Percentiles rank a stretch among this genome's conserved stretches.
phyloP scores from a whole-genome alignment of 2,797 vertebrate species.

The Scyliorhinus canicula region DNA sequence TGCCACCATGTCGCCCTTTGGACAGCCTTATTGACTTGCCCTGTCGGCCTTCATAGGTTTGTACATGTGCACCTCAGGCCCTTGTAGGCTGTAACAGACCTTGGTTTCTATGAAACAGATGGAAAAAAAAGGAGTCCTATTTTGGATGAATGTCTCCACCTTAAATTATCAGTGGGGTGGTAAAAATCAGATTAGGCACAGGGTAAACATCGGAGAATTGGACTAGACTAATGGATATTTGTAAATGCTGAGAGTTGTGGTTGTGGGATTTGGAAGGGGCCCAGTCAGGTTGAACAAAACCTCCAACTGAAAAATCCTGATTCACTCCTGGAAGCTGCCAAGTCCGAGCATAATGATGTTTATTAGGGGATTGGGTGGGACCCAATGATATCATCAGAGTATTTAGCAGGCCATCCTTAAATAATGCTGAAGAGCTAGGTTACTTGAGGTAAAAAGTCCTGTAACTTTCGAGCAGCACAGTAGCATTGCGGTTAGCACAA shows the following conservation, averaged over 20 bases:
- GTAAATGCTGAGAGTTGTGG: not conserved
- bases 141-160: not conserved
- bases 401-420: constrained; percentile 1
- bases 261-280: not conserved
- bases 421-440: not conserved
- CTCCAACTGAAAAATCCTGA: not conserved
- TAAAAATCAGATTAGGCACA: not conserved
- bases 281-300: not conserved
- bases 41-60: not conserved
- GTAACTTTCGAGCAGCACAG: no score
- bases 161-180: not conserved
- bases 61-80: not conserved
- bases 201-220: not conserved
- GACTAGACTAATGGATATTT: no score
- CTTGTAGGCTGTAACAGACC: not conserved
- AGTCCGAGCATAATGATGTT: not conserved
- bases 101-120: not conserved
- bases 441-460: not conserved
- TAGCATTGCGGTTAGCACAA: no score
- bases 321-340: not conserved
- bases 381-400: not conserved
- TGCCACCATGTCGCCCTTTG: no score
- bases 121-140: not conserved
- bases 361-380: constrained; percentile 2
- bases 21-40: not conserved